Evolutionary conservation across 1,140 invertebrate species (phyloP), one percentile per base, ranked within the genome.

Genomic region (Caenorhabditis briggsae): DNA sequence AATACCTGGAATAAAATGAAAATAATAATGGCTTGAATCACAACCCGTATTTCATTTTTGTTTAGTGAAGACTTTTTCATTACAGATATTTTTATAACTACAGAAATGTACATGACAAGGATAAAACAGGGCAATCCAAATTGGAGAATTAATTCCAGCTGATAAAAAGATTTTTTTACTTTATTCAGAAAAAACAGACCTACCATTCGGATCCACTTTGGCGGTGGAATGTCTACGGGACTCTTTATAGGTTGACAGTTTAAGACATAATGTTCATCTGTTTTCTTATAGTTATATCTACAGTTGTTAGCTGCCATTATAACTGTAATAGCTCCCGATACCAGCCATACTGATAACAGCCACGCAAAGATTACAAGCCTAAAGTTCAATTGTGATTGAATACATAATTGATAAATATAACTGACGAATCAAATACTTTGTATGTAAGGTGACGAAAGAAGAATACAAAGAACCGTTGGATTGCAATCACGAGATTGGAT

Each of bases 21-120:
- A 70, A 70, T 70, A 46, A 46, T 9, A 70, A 70, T 70, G 1
- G 64, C 64, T n/a, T 70, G 64, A 43, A 70, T n/a, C 20, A 70
- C 43, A 46, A 70, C 64, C 43, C 64, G 14, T 5, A 46, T 70
- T 46, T 70, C 64, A 23, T 70, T 43, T 46, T 23, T 70, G 18
- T 70, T 70, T 5, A 70, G 41, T 5, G 41, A 43, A 12, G 64
- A 7, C 23, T 70, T 70, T 2, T 70, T 61, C 59, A 61, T 61
- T 61, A 20, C 9, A 2, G n/a, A 11, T 25, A 61, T 61, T 14
- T 61, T 61, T 11, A 33, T 25, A 11, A 61, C n/a, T 23, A 61
- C 59, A 3, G 59, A 20, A 61, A 61, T 11, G 12, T 61, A 61
- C 59, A 61, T 61, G 11, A 12, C 20, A 7, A 61, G 16, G 18